Base-by-base conservation (phyloP, 1,140 invertebrate species). In the Drosophila yakuba region DNA sequence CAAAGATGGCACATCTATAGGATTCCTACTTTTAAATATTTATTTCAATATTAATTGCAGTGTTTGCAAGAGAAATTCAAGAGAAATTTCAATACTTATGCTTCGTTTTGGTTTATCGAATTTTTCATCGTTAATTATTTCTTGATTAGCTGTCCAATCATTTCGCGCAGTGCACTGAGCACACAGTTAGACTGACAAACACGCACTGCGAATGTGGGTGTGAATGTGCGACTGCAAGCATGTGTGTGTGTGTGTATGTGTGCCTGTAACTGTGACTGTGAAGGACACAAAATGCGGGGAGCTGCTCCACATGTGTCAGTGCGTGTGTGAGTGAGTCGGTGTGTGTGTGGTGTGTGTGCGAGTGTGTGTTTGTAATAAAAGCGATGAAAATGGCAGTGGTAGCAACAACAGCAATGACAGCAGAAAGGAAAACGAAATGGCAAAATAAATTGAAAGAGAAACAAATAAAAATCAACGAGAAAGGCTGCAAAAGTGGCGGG, bases 391-490 rank as follows among this genome's bases (percentile, higher is more conserved):
- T 89, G 83, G 83, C 84, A 88, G 80, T 78, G 75, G 74, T 78
- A 66, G 50, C 67, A 66, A 80, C 83, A 89, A 78, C 83, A 86
- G 68, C 79, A 89, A 88, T 88, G 83, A 88, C 83, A 89, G 84
- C 80, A 88, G 84, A 89, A 88, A 88, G 84, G 80, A 88, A 88
- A 88, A 89, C 84, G 85, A 88, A 88, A 89, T 88, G 84, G 80
- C 84, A 88, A 88, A 88, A 88, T 88, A 88, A 88, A 88, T 88
- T 88, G 84, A 88, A 88, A 88, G 84, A 89, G 84, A 89, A 88
- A 88, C 84, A 88, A 88, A 88, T 88, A 88, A 88, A 88, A 88
- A 88, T 88, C 84, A 88, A 88, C 80, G 85, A 89, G 80, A 85
- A 82, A 89, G 83, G 83, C 83, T 88, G 83, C 83, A 88, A 88